phyloP scores from a whole-genome alignment of 2,888 invertebrate species.

The Ophioninae sp. region DNA sequence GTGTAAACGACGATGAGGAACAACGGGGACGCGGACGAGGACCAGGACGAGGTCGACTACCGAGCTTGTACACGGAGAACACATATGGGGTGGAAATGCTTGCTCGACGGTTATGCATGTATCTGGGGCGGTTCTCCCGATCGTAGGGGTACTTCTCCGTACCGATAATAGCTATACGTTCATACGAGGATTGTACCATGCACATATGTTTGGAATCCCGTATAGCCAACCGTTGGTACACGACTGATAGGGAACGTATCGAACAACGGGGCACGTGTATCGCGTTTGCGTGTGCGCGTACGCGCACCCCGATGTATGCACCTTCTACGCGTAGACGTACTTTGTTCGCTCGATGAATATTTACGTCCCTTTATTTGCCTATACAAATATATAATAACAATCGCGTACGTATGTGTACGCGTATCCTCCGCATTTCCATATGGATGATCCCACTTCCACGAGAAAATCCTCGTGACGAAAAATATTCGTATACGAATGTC shows the following conservation, averaged over 20 bases:
- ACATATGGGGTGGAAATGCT: conserved; percentile 17
- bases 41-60: conserved; percentile 5
- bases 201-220: conserved; percentile 40
- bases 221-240: conserved; percentile 44
- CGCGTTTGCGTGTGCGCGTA: conserved; percentile 12
- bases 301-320: conserved; percentile 16
- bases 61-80: conserved; percentile 11
- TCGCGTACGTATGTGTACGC: background rate
- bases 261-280: conserved; percentile 12
- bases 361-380: background rate
- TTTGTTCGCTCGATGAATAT: background rate
- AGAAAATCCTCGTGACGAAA: background rate
- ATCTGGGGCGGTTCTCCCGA: conserved; percentile 50
- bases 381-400: background rate
- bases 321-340: background rate
- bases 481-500: background rate
- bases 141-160: conserved; percentile 8
- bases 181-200: conserved; percentile 40
- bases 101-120: conserved; percentile 43
- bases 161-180: conserved; percentile 32
- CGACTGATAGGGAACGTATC: conserved; percentile 51
- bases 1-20: conserved; percentile 70
- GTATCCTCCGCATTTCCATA: background rate
- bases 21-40: conserved; percentile 14
- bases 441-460: background rate